Base-by-base conservation (phyloP, 2,888 invertebrate species). In the Drosophila ochracea region DNA sequence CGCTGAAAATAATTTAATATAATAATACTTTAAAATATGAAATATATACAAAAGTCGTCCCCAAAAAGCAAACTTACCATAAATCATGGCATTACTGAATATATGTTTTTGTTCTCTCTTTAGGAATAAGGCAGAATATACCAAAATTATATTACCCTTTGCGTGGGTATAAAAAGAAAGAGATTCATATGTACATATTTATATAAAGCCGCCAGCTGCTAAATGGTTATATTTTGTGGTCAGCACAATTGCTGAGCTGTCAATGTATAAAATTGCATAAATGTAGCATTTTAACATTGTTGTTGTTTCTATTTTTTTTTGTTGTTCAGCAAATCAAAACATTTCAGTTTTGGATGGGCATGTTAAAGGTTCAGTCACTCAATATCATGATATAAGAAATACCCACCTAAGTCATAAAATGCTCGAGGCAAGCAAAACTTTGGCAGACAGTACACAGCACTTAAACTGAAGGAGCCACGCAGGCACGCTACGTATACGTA, bases 181-280 rank as follows among this genome's bases (percentile, higher is more conserved):
- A 50, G 35, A n/a, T 49, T 53, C 54, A 63, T 66, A 63, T 71
- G 58, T 58, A 64, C 13, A 64, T 43, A 54, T 47, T 25, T 47
- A 35, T 39, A 52, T 30, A 64, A 61, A 25, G 59, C 71, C 73
- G 73, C 65, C 89, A 89, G 89, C 84, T 86, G 84, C 59, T 78
- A 80, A 80, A 78, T 80, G 73, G 53, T 59, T 58, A n/a, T 57
- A 30, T 63, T 71, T 72, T 55, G 60, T 61, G 70, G 67, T 59
- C 71, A 57, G 50, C 39, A 47, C 43, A 66, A 64, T 43, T 62
- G 83, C 86, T 84, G 84, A 75, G 82, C 68, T 78, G 76, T 76
- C 89, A 79, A 89, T 83, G 83, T 73, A 75, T 67, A 59, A 68
- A 73, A 81, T 77, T 81, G 89, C 89, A 83, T 73, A 75, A 84